Percentiles rank a stretch among this genome's conserved stretches.
phyloP scores from a whole-genome alignment of 2,888 invertebrate species.

The Acronicta leporina region DNA sequence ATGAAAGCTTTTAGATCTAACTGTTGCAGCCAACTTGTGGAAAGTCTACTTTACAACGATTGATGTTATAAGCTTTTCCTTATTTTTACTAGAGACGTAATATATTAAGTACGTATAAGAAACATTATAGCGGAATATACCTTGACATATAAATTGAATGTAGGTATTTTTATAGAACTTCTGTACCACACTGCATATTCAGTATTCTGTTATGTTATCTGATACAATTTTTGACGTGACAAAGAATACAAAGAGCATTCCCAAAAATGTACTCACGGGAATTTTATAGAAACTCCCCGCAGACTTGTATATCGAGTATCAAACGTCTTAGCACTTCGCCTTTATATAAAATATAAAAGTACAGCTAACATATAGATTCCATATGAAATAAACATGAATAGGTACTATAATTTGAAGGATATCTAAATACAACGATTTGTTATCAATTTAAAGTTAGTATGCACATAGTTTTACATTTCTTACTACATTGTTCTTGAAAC shows the following conservation, averaged over 20 bases:
- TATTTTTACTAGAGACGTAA: no score
- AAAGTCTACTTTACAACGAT: constrained; percentile 14
- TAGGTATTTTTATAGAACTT: constrained; percentile 2
- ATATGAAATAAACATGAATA: constrained; percentile 55
- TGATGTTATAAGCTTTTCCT: no score
- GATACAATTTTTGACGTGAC: constrained; percentile 71
- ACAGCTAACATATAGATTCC: constrained; percentile 60
- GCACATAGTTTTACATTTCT: constrained; percentile 44
- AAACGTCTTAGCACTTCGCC: constrained; percentile 69
- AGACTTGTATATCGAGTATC: constrained; percentile 72
- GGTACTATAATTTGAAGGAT: constrained; percentile 42
- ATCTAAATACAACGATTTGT: constrained; percentile 20
- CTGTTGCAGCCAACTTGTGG: constrained; percentile 26
- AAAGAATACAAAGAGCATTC: constrained; percentile 68
- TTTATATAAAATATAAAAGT: constrained; percentile 47
- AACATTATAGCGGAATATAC: no score
- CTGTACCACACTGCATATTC: constrained; percentile 45
- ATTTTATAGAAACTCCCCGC: constrained; percentile 63
- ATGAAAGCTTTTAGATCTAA: constrained; percentile 40
- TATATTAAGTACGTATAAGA: no score
- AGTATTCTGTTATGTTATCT: constrained; percentile 67
- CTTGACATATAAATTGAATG: constrained; percentile 9
- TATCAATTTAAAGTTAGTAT: constrained; percentile 30
- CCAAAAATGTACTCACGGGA: constrained; percentile 71
- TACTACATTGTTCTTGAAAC: constrained; percentile 21